Evolutionary conservation across 2,113 vertebrate species (phyloP), one percentile per base, ranked within the genome.

Genomic region (Lasiurus cinereus): DNA sequence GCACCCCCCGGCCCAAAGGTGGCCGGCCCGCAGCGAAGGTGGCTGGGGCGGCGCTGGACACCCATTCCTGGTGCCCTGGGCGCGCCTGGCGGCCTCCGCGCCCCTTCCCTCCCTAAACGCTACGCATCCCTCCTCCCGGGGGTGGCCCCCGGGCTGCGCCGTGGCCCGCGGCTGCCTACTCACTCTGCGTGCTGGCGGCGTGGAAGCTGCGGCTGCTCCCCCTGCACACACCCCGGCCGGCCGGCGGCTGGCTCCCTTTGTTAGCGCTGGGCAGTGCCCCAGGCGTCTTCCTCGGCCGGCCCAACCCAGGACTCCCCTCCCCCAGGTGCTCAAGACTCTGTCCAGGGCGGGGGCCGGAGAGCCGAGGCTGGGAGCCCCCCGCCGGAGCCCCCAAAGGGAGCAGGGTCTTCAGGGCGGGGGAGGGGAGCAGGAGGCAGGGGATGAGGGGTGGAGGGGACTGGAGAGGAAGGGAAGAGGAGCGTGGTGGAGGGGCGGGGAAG

Each of bases 181-280:
- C 90, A 97, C 97, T 54, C 80, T 2, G 73, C 59, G 54, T 6
- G 46, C 46, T 12, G 16, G 29, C 46, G 24, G 48, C 73, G 43
- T 27, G 46, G 43, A 92, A 50, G 69, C 36, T 46, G 88, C 54
- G 5, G 59, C 54, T 33, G 85, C 85, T 82, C 76, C 24, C 59
- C 80, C 72, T 7, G 85, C 80, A 67, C 70, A 5, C 93, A 80
- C 89, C 69, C 73, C 48, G 21, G 83, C 73, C 5, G n/a, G 83
- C 69, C 50, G 2, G 80, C 39, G 27, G 93, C 84, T 16, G 14
- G 72, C 33, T 97, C 90, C 70, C 95, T 97, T 97, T 97, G 97
- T 97, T 97, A 92, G 94, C 84, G 94, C 92, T 3, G 31, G 83
- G 94, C 90, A 87, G 70, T 73, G 93, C 90, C 96, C 86, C 48